Percentiles rank a stretch among this genome's conserved stretches.
These are phyloP conservation scores for Pinctada fucata DNA, from an alignment of 2,888 invertebrate species.

Conservation along the genomic window DNA sequence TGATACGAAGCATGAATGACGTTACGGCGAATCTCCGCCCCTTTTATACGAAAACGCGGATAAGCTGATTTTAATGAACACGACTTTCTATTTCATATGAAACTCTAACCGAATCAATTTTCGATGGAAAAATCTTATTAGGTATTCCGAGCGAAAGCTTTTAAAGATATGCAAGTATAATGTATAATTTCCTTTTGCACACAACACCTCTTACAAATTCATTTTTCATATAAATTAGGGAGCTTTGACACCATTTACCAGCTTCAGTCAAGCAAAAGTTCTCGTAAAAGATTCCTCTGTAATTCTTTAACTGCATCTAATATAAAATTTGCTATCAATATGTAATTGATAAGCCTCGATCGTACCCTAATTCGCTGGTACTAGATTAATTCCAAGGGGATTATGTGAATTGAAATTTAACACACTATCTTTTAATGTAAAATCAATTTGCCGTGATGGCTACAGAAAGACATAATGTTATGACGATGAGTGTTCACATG, in stretches of 20 bases:
- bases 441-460: not conserved
- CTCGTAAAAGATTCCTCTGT: not conserved
- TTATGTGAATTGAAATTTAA: slow-evolving; percentile 4
- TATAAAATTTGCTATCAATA: not conserved
- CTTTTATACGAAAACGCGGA: not conserved
- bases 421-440: slow-evolving; percentile 1
- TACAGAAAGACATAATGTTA: not conserved
- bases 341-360: not conserved
- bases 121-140: slow-evolving; percentile 4
- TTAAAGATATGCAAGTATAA: not conserved
- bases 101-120: not conserved
- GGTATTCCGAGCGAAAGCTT: not conserved
- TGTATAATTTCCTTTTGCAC: not conserved
- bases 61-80: slow-evolving; percentile 1
- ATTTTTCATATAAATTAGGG: not conserved
- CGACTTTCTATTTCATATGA: not conserved
- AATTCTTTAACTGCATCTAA: not conserved
- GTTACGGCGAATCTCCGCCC: not conserved
- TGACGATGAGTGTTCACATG: not conserved
- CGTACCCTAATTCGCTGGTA: not conserved
- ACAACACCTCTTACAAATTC: not conserved
- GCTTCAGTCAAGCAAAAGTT: not conserved
- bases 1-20: not conserved
- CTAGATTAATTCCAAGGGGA: not conserved
- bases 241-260: not conserved